Evolutionary conservation across 2,113 vertebrate genomes (phyloP), one percentile per base, ranked within the genome.

Genomic region (Chitala chitala): DNA sequence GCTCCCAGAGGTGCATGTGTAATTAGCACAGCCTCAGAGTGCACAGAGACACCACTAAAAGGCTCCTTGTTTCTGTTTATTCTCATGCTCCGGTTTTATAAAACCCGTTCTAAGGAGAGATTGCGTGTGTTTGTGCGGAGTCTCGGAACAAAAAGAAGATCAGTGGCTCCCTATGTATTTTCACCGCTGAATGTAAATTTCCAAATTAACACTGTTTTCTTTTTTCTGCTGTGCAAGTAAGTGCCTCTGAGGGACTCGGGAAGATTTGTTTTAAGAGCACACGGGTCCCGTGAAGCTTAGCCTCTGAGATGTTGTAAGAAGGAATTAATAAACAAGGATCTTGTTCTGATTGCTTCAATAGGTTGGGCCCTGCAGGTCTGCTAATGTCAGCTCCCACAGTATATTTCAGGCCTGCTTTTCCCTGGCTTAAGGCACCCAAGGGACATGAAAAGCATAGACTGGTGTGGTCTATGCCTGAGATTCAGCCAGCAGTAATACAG

Each of bases 151-250:
- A 69, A 33, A 33, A 59, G 48, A 56, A 69, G 13, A 55, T 46
- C 64, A 55, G 36, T 26, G n/a, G 61, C 33, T 5, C 6, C 24
- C 10, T 68, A 69, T 59, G 54, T 69, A 22, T 22, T 69, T 46
- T 26, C 36, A 38, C 38, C 17, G 8, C 40, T 69, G 53, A 50
- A 75, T 75, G 20, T 5, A 31, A 69, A 69, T 75, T n/a, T 31
- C 51, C 15, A 12, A 48, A 26, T 46, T 69, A 58, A 44, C 46
- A 9, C 40, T 2, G 40, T 55, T n/a, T n/a, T n/a, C n/a, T n/a
- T n/a, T n/a, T 55, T 29, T 58, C 58, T 22, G 20, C 50, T 13
- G 48, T 24, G 17, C 13, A n/a, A 75, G 55, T 46, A 55, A 54
- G 13, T 51, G 17, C n/a, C 24, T 38, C 40, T 15, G 51, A 59